Conservation (phyloP, 2,113 vertebrate species). For the Reinhardtius hippoglossoides region DNA sequence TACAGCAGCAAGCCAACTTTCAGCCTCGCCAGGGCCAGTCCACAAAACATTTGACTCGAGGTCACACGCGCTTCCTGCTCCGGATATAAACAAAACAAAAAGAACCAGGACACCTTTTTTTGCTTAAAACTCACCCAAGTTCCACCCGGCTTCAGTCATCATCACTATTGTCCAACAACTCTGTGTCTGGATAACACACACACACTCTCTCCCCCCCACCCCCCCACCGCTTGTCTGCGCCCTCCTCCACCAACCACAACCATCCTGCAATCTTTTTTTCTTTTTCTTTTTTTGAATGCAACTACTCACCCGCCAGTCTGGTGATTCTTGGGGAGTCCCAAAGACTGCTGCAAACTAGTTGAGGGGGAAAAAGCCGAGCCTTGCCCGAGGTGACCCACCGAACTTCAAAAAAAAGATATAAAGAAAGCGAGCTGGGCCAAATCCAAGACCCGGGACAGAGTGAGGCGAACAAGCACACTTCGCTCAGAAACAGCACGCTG, state of each 20-base stretch:
- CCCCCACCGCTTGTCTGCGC: slow-evolving; percentile 11
- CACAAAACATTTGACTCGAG: slow-evolving; percentile 54
- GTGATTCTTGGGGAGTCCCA: slow-evolving; percentile 79
- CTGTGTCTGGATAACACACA: slow-evolving; percentile 46
- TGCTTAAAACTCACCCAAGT: slow-evolving; percentile 18
- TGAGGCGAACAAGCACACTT: slow-evolving; percentile 62
- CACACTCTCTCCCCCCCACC: slow-evolving; percentile 13
- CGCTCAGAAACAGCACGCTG: slow-evolving; percentile 60
- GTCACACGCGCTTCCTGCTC: slow-evolving; percentile 60
- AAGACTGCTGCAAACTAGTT: slow-evolving; percentile 81
- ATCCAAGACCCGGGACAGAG: slow-evolving; percentile 72
- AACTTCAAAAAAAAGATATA: slow-evolving; percentile 54
- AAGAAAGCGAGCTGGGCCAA: slow-evolving; percentile 62
- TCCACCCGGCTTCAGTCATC: slow-evolving; percentile 54
- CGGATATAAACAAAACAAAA: slow-evolving; percentile 38
- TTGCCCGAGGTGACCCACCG: slow-evolving; percentile 73
- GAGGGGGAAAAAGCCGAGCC: slow-evolving; percentile 61
- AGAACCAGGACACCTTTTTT: slow-evolving; percentile 13
- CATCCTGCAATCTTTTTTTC: slow-evolving; percentile 48
- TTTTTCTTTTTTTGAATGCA: slow-evolving; percentile 11
- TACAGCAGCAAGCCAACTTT: slow-evolving; percentile 76
- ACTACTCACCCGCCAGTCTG: slow-evolving; percentile 87
- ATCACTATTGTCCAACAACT: slow-evolving; percentile 44
- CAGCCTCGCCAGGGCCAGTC: not conserved
- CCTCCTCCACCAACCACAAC: slow-evolving; percentile 54